These are phyloP conservation scores for Cerastis rubricosa DNA, from an alignment of 2,888 invertebrate genomes.

Conservation along the genomic window DNA sequence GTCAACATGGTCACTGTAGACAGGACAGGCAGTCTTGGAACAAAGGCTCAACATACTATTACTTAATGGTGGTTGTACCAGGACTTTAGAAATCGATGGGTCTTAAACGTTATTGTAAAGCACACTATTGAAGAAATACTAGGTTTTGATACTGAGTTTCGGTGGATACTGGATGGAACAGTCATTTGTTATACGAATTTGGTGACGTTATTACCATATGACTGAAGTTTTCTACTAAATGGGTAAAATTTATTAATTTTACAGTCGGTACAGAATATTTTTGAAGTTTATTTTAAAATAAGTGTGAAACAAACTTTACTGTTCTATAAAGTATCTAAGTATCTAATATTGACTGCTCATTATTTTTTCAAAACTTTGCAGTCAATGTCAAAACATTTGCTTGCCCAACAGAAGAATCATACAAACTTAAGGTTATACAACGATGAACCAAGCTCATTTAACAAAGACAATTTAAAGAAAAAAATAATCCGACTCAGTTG, in stretches of 20 bases:
- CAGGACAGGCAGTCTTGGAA: slow-evolving; percentile 26
- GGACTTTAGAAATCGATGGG: slow-evolving; percentile 21
- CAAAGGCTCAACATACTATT: slow-evolving; percentile 21
- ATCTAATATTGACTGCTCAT: not conserved
- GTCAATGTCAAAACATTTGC: no score
- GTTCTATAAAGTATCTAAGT: no score
- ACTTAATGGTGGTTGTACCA: slow-evolving; percentile 25
- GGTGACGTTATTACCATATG: not conserved
- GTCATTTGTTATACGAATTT: not conserved
- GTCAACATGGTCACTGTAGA: slow-evolving; percentile 43
- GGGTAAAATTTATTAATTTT: not conserved
- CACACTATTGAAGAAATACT: not conserved
- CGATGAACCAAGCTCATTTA: not conserved
- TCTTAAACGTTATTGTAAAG: not conserved
- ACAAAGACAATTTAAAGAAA: slow-evolving; percentile 35
- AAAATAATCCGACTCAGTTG: slow-evolving; percentile 25
- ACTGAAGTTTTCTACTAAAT: not conserved
- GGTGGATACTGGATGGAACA: not conserved
- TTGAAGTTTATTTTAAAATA: not conserved
- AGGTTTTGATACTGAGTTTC: not conserved
- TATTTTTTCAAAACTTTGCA: not conserved
- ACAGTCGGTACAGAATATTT: not conserved
- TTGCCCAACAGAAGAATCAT: not conserved
- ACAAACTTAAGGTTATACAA: not conserved
- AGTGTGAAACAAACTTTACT: not conserved